Evolutionary conservation across 92 coral and sea anemone genomes (phyloP).

Genomic region (Zoanthus sociatus): DNA sequence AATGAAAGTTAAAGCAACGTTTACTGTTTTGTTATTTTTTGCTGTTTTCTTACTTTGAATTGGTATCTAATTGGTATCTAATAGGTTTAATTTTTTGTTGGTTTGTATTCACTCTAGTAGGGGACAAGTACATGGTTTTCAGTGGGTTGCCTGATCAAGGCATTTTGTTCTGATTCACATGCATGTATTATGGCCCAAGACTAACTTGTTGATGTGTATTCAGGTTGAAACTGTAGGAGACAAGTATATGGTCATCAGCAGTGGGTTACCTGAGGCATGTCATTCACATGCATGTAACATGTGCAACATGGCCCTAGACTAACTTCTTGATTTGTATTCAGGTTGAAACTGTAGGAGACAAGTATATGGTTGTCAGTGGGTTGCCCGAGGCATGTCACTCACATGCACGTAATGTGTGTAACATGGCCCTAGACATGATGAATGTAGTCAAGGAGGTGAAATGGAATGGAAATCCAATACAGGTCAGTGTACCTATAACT

Average conservation of each 20-base stretch:
- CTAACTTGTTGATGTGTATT: not conserved
- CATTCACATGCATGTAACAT: constrained; percentile 77
- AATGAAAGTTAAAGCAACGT: too few relatives aligned
- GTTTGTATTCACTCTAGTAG: constrained; percentile 62
- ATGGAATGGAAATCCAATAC: constrained; percentile 69
- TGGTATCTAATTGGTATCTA: too few relatives aligned
- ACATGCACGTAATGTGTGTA: constrained; percentile 82
- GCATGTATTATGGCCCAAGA: constrained; percentile 81
- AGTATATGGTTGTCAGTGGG: constrained; percentile 89
- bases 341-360: constrained; percentile 92
- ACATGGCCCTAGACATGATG: constrained; percentile 88
- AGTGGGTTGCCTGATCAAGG: constrained; percentile 88
- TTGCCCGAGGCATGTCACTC: constrained; percentile 74
- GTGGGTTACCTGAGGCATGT: constrained; percentile 83
- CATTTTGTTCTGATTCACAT: constrained; percentile 75
- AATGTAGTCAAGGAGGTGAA: constrained; percentile 68
- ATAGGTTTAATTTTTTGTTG: not conserved
- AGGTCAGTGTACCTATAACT: constrained; percentile 47
- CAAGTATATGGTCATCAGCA: constrained; percentile 82
- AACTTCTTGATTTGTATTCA: constrained; percentile 6
- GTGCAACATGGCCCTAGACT: constrained; percentile 81
- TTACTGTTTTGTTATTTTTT: too few relatives aligned
- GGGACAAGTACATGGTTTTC: constrained; percentile 89
- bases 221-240: constrained; percentile 92
- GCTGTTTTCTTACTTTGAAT: too few relatives aligned